phyloP scores from a whole-genome alignment of 2,888 invertebrate genomes.

The Drosophila tripunctata region DNA sequence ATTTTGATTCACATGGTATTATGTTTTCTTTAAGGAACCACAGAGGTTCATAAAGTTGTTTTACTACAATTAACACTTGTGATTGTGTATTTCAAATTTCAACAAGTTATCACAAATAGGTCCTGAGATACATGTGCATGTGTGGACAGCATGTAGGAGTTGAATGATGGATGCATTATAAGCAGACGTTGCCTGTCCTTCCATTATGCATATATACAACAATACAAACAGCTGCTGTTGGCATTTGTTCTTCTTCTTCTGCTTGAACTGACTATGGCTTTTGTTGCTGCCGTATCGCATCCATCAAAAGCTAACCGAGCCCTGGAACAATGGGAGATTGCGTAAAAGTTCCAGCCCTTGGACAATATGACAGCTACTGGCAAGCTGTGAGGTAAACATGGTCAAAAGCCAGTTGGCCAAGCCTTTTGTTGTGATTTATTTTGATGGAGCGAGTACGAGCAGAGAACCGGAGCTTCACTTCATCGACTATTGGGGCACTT shows the following conservation, averaged over 20 bases:
- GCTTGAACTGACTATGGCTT: constrained; percentile 24
- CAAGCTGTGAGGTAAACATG: constrained; percentile 56
- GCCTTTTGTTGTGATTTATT: constrained; percentile 76
- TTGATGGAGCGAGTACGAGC: constrained; percentile 68
- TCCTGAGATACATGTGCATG: constrained; percentile 7
- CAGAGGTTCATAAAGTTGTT: not conserved
- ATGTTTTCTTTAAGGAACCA: not conserved
- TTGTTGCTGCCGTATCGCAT: constrained; percentile 48
- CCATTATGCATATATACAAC: constrained; percentile 42
- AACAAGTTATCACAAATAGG: constrained; percentile 6
- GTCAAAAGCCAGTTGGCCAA: constrained; percentile 64
- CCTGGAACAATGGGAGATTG: constrained; percentile 55
- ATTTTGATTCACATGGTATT: not conserved
- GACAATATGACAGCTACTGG: constrained; percentile 32
- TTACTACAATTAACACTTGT: constrained; percentile 24
- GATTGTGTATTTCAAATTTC: constrained; percentile 8
- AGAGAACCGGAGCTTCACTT: constrained; percentile 11
- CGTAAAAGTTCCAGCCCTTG: constrained; percentile 22
- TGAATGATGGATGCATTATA: constrained; percentile 49
- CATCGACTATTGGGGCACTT: constrained; percentile 58
- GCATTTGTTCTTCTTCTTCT: not conserved
- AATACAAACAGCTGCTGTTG: constrained; percentile 40
- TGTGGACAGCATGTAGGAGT: constrained; percentile 15
- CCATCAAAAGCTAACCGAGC: constrained; percentile 63
- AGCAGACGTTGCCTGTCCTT: constrained; percentile 35